A percentile compares a stretch with the other conserved stretches of the same genome.
Evolutionary conservation across 2,797 vertebrate genomes (phyloP).

Genomic region (Amblyopsis hoosieri): DNA sequence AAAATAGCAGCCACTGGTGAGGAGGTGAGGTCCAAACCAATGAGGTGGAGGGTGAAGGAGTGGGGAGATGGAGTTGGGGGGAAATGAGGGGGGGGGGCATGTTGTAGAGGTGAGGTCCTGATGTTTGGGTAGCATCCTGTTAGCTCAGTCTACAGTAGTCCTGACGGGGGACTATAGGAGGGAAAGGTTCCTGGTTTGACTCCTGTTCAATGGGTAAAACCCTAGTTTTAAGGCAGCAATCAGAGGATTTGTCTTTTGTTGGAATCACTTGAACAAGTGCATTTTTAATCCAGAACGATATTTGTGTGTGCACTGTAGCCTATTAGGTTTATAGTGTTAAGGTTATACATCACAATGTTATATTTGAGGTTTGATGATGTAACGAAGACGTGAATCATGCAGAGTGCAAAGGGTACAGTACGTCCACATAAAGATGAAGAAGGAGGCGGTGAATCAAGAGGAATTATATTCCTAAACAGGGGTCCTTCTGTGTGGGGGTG

Average conservation of each 20-base stretch:
- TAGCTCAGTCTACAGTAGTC: not conserved
- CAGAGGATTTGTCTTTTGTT: too few species aligned
- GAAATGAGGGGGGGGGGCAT: not conserved
- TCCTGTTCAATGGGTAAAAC: too few species aligned
- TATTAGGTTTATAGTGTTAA: too few species aligned
- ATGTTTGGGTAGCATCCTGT: too few species aligned
- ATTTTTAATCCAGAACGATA: too few species aligned
- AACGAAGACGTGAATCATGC: not conserved
- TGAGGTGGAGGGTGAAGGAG: not conserved
- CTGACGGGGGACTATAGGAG: too few species aligned
- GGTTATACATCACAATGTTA: too few species aligned
- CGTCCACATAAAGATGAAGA: constrained; percentile 1
- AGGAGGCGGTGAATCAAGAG: not conserved
- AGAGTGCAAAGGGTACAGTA: constrained; percentile 4
- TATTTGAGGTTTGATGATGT: not conserved
- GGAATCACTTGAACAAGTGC: too few species aligned
- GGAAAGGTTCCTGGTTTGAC: too few species aligned
- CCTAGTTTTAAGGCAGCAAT: too few species aligned
- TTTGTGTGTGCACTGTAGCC: too few species aligned
- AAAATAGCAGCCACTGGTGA: not conserved
- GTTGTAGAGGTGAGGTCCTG: not conserved
- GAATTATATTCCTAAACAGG: too few species aligned
- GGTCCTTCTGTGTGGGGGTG: not conserved
- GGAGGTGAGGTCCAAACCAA: not conserved
- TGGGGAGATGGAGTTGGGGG: not conserved